These are phyloP conservation scores for Polypedilum pembai DNA, from an alignment of 1,140 invertebrate species.

Conservation along the genomic window DNA sequence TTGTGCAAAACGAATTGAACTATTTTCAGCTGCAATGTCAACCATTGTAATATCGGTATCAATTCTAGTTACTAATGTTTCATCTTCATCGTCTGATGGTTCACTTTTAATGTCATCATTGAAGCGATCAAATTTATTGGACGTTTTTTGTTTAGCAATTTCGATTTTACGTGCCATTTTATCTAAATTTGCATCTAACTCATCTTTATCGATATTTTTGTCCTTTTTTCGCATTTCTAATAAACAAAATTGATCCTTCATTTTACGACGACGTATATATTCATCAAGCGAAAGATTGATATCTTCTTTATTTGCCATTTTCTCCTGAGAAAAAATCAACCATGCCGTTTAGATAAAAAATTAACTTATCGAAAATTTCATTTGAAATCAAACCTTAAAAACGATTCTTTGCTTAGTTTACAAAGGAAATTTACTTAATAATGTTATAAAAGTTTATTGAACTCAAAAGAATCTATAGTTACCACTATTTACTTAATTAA, in stretches of 20 bases:
- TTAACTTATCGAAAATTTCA: no score
- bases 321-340: no score
- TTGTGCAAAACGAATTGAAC: background rate
- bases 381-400: no score
- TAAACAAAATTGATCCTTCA: background rate
- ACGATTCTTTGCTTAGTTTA: no score
- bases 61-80: background rate
- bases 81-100: background rate
- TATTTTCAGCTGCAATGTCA: background rate
- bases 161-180: background rate
- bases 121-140: background rate
- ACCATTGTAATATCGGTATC: background rate
- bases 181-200: background rate
- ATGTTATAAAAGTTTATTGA: no score
- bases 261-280: background rate
- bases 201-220: background rate
- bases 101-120: background rate
- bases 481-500: no score
- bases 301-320: no score
- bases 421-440: no score
- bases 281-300: background rate
- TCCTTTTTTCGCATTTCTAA: slow-evolving; percentile 5
- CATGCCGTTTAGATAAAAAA: no score
- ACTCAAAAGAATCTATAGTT: no score
- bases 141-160: background rate